phyloP scores from a whole-genome alignment of 2,113 vertebrate genomes.

The Rissa tridactyla region DNA sequence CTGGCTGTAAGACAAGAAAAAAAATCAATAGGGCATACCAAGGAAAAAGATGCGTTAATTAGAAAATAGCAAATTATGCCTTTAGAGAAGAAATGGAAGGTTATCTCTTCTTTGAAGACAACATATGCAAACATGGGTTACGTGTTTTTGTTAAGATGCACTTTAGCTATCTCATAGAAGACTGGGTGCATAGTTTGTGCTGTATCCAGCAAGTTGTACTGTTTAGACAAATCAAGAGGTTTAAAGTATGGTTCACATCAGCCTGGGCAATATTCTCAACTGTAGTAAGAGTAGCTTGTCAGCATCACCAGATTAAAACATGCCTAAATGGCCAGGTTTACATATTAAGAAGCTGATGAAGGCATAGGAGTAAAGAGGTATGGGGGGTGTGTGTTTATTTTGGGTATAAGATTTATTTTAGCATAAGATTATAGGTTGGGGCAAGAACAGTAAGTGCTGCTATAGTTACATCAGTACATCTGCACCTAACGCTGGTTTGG shows the following conservation, averaged over 20 bases:
- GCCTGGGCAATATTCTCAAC: not conserved
- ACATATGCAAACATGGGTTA: not conserved
- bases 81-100: constrained; percentile 84
- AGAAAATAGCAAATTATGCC: constrained; percentile 81
- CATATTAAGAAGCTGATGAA: not conserved
- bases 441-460: not conserved
- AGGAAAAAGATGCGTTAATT: constrained; percentile 82
- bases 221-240: not conserved
- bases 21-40: constrained; percentile 79
- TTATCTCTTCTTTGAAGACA: not conserved
- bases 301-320: not conserved
- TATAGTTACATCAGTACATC: not conserved
- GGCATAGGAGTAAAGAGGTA: not conserved
- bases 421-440: not conserved
- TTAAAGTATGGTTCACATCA: not conserved
- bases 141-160: not conserved
- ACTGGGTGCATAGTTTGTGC: not conserved
- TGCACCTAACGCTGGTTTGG: not conserved
- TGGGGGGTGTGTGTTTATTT: too few relatives aligned
- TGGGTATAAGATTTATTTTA: too few relatives aligned
- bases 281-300: not conserved
- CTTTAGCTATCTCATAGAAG: not conserved
- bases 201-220: not conserved
- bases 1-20: constrained; percentile 79
- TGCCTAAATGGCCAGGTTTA: not conserved